phyloP scores from a whole-genome alignment of 2,797 vertebrate genomes.

The Anguilla pacifica region DNA sequence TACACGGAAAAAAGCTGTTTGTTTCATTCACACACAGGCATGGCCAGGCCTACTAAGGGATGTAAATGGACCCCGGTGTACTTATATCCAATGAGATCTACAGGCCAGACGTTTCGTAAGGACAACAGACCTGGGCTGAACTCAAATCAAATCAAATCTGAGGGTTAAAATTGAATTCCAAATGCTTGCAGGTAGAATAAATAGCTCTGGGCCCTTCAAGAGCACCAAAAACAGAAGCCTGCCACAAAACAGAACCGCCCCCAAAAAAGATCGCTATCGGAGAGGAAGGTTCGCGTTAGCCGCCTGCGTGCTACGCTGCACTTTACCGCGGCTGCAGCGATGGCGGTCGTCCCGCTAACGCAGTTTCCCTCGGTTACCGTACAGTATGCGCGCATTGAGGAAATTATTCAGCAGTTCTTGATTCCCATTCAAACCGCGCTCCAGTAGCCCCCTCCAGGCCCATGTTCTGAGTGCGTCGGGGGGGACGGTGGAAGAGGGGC shows the following conservation, averaged over 20 bases:
- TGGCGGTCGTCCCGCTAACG: too few species aligned
- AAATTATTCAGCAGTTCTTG: background rate
- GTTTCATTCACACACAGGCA: background rate
- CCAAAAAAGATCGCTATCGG: background rate
- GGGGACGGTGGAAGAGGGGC: too few species aligned
- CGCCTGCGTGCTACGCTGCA: background rate
- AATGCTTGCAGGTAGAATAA: background rate
- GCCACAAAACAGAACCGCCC: background rate
- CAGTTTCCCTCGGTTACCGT: too few species aligned
- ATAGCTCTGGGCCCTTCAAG: background rate
- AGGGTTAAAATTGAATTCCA: slow-evolving; percentile 1
- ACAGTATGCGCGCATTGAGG: background rate
- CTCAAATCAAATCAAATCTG: background rate
- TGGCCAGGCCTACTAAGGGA: background rate
- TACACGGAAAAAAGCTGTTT: background rate
- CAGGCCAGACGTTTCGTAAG: background rate
- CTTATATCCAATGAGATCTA: background rate
- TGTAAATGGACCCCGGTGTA: background rate
- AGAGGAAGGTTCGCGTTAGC: background rate
- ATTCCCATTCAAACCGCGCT: background rate
- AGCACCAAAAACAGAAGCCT: background rate
- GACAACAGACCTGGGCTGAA: background rate
- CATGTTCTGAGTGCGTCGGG: background rate
- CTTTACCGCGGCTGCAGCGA: background rate
- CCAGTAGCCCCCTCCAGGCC: background rate